A percentile compares a stretch with the other conserved stretches of the same genome.
Evolutionary conservation across 2,888 invertebrate species (phyloP).

Genomic region (Phyllotreta cruciferae): DNA sequence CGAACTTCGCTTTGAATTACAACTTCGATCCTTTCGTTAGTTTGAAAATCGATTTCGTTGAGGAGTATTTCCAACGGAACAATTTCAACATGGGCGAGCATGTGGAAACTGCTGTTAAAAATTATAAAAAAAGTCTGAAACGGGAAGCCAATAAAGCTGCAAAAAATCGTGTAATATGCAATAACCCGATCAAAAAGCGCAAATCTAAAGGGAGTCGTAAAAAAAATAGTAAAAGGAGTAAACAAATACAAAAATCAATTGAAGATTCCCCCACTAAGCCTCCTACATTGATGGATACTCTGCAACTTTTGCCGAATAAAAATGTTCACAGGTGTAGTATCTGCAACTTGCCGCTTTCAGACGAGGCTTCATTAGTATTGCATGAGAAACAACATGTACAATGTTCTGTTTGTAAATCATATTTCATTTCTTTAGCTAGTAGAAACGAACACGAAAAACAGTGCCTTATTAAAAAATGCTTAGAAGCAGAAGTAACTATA

Average conservation of each 20-base stretch:
- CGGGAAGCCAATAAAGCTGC: no score
- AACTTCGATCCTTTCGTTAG: slow-evolving; percentile 5
- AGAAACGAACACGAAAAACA: slow-evolving; percentile 6
- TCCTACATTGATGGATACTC: slow-evolving; percentile 16
- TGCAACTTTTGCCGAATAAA: not conserved
- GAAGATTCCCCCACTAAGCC: not conserved
- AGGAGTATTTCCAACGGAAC: slow-evolving; percentile 1
- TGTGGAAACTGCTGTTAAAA: not conserved
- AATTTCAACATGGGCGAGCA: slow-evolving; percentile 6
- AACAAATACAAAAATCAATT: slow-evolving; percentile 1
- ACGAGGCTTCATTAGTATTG: not conserved
- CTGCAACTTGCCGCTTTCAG: not conserved
- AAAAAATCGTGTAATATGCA: not conserved
- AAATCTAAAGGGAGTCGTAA: not conserved
- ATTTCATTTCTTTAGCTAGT: not conserved
- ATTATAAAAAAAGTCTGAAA: not conserved
- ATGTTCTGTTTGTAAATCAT: slow-evolving; percentile 7
- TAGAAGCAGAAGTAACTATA: no score
- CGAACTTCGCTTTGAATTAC: not conserved
- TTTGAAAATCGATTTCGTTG: slow-evolving; percentile 16
- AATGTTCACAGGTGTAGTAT: not conserved
- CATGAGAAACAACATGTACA: slow-evolving; percentile 1
- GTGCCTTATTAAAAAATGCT: not conserved
- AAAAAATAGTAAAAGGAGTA: not conserved
- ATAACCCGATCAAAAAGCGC: not conserved